Conservation (phyloP, 2,113 vertebrate genomes). For the Entomyzon cyanotis region DNA sequence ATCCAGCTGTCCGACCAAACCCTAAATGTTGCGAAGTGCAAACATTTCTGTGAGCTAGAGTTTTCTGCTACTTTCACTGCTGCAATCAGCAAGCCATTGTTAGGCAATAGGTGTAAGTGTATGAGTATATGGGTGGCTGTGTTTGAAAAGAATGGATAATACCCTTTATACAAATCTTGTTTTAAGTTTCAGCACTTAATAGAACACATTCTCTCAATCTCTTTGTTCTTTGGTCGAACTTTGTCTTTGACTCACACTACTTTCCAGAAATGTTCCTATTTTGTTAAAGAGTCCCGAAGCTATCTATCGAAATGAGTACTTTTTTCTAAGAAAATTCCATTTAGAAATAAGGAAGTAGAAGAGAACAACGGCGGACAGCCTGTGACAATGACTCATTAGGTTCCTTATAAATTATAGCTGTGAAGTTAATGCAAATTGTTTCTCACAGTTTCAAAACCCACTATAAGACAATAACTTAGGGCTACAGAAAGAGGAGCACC, state of each 20-base stretch:
- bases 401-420: conserved; percentile 73
- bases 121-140: background rate
- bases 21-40: conserved; percentile 10
- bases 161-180: background rate
- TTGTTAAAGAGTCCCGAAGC: conserved; percentile 31
- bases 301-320: conserved; percentile 48
- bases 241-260: conserved; percentile 34
- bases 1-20: background rate
- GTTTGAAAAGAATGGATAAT: background rate
- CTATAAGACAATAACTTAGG: conserved; percentile 48
- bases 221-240: conserved; percentile 15
- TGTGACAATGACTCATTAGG: conserved; percentile 75
- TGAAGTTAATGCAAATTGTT: conserved; percentile 64
- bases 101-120: conserved; percentile 12
- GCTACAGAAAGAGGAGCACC: conserved; percentile 51
- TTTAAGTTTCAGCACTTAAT: background rate
- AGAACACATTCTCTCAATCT: background rate
- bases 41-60: conserved; percentile 18
- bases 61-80: conserved; percentile 59
- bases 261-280: conserved; percentile 56
- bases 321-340: conserved; percentile 75
- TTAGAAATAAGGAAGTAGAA: conserved; percentile 76
- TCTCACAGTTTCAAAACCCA: conserved; percentile 66
- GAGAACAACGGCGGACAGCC: conserved; percentile 60
- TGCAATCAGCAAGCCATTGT: background rate